Percentiles rank a stretch among this genome's conserved stretches.
These are phyloP conservation scores for Todiramphus chloris DNA, from an alignment of 2,113 vertebrate genomes.

Conservation along the genomic window DNA sequence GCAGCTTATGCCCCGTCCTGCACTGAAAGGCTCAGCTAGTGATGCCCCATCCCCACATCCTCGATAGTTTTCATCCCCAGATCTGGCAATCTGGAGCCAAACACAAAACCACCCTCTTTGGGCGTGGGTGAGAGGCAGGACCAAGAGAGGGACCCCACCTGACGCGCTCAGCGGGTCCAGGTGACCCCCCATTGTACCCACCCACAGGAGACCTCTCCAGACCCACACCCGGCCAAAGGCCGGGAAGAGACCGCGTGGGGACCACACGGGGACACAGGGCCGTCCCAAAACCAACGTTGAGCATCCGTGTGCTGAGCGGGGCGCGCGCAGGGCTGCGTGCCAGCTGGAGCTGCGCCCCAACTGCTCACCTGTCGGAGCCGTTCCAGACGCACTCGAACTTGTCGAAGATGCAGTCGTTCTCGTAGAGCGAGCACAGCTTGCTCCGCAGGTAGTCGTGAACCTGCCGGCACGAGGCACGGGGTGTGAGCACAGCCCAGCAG, in stretches of 20 bases:
- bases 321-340: background rate
- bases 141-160: background rate
- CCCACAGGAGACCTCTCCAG: background rate
- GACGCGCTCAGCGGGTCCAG: background rate
- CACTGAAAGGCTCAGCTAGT: rapidly evolving
- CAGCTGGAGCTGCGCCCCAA: rapidly evolving
- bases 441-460: conserved; percentile 95
- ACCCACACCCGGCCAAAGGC: rapidly evolving
- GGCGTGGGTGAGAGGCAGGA: background rate
- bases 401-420: conserved; percentile 99
- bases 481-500: background rate
- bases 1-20: rapidly evolving
- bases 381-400: conserved; percentile 99
- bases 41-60: rapidly evolving
- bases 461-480: conserved; percentile 55
- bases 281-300: too few species aligned
- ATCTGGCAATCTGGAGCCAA: background rate
- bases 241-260: background rate
- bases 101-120: rapidly evolving
- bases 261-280: rapidly evolving
- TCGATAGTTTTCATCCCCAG: background rate
- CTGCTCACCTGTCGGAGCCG: conserved; percentile 90
- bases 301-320: rapidly evolving
- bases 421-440: conserved; percentile 93
- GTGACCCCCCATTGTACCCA: background rate